Evolutionary conservation across 2,888 invertebrate genomes (phyloP).

Genomic region (Tribolium freemani): DNA sequence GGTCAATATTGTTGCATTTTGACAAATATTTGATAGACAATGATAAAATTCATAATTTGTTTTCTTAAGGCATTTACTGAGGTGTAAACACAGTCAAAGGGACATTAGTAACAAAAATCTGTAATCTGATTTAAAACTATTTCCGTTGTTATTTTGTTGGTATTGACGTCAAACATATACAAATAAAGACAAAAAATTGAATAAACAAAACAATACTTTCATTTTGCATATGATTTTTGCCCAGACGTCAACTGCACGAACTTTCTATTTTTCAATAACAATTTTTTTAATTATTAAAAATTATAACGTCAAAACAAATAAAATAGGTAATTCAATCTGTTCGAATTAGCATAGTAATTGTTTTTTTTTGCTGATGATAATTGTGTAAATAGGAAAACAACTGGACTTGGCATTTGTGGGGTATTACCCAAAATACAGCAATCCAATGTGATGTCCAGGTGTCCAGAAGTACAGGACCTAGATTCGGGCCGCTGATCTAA

Average conservation of each 20-base stretch:
- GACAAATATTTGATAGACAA: background rate
- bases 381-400: background rate
- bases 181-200: background rate
- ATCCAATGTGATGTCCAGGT: background rate
- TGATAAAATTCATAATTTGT: background rate
- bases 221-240: background rate
- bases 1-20: background rate
- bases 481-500: slow-evolving; percentile 1
- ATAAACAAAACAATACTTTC: background rate
- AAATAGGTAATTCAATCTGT: background rate
- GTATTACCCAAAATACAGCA: background rate
- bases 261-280: background rate
- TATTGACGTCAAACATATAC: background rate
- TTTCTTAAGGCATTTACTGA: background rate
- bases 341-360: background rate
- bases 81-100: background rate
- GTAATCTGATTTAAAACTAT: background rate
- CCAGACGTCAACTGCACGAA: background rate
- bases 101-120: background rate
- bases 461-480: background rate
- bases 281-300: background rate
- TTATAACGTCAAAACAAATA: background rate
- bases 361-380: background rate
- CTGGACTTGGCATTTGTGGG: background rate
- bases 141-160: background rate